A percentile compares a stretch with the other conserved stretches of the same genome.
Evolutionary conservation across 2,888 invertebrate species (phyloP).

Genomic region (Acronicta leporina): DNA sequence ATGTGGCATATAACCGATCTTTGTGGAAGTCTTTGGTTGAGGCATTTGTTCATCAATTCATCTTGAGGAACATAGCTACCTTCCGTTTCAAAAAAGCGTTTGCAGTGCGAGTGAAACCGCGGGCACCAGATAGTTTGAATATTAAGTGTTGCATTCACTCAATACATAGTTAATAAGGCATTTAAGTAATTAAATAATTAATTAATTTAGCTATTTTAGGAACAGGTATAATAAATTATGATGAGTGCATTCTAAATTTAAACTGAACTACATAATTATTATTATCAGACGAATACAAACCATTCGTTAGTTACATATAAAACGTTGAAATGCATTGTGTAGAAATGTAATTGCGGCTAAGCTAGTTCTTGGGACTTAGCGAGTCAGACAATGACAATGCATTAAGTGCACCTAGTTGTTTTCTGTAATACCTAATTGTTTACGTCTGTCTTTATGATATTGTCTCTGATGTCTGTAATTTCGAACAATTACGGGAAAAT

Average conservation of each 20-base stretch:
- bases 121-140: too few species aligned
- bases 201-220: not conserved
- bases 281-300: not conserved
- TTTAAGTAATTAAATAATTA: not conserved
- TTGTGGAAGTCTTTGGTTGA: too few species aligned
- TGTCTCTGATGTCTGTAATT: slow-evolving; percentile 32
- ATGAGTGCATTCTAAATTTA: not conserved
- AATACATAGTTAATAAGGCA: too few species aligned
- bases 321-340: slow-evolving; percentile 36
- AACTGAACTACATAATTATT: slow-evolving; percentile 15
- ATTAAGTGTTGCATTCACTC: too few species aligned
- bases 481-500: slow-evolving; percentile 20
- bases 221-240: not conserved
- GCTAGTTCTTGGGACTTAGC: slow-evolving; percentile 29
- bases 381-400: slow-evolving; percentile 30
- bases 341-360: slow-evolving; percentile 19
- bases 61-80: too few species aligned
- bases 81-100: too few species aligned
- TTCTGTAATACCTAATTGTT: slow-evolving; percentile 42
- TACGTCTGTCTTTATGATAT: slow-evolving; percentile 26
- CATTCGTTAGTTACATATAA: slow-evolving; percentile 12
- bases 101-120: too few species aligned
- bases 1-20: too few species aligned
- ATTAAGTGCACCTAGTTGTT: slow-evolving; percentile 11
- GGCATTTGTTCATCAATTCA: too few species aligned